These are phyloP conservation scores for Cylloceria caligata DNA, from an alignment of 2,888 invertebrate species.

Conservation along the genomic window DNA sequence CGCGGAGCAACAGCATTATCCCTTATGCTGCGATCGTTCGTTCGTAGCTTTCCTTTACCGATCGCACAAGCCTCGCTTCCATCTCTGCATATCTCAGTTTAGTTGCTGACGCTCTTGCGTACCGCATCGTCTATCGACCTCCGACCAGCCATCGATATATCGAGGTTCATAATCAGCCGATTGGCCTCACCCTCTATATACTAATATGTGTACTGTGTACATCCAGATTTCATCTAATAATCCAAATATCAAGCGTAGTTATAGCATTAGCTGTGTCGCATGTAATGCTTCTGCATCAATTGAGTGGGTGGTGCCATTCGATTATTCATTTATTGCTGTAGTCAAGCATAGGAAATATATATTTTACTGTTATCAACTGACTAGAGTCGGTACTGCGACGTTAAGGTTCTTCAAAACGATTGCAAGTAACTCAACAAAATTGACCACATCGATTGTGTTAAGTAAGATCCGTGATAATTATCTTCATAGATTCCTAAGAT, in stretches of 20 bases:
- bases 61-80: conserved; percentile 25
- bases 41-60: conserved; percentile 60
- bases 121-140: conserved; percentile 52
- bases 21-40: conserved; percentile 55
- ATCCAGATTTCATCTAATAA: conserved; percentile 2
- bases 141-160: conserved; percentile 52
- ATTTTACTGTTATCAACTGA: too few relatives aligned
- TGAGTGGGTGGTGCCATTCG: too few relatives aligned
- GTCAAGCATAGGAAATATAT: too few relatives aligned
- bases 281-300: too few relatives aligned
- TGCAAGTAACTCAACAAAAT: too few relatives aligned
- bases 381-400: too few relatives aligned
- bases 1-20: conserved; percentile 41
- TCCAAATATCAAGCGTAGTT: background rate
- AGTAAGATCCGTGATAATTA: too few relatives aligned
- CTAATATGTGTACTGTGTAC: too few relatives aligned
- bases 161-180: conserved; percentile 64
- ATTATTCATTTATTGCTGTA: too few relatives aligned
- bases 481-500: too few relatives aligned
- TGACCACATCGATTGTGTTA: too few relatives aligned
- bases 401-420: too few relatives aligned
- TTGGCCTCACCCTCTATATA: conserved; percentile 45
- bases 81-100: conserved; percentile 28
- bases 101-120: conserved; percentile 44
- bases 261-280: background rate